These are phyloP conservation scores for Dryomyza anilis DNA, from an alignment of 2,888 invertebrate species.

Conservation along the genomic window DNA sequence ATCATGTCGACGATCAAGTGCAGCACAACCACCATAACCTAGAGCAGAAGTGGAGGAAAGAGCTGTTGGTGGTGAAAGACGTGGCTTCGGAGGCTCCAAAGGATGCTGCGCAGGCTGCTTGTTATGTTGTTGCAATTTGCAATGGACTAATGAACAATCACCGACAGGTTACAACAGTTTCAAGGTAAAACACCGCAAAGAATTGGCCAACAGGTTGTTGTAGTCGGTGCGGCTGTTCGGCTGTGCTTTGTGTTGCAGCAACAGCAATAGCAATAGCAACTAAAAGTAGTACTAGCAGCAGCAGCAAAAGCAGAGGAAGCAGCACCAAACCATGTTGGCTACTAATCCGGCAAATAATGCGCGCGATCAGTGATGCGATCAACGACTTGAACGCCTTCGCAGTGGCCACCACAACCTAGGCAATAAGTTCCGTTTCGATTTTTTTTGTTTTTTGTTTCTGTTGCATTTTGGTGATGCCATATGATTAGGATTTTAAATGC, in stretches of 20 bases:
- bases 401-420: background rate
- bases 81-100: background rate
- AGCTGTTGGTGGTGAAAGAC: too few species aligned
- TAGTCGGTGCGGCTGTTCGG: background rate
- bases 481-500: conserved; percentile 62
- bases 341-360: conserved; percentile 1
- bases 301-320: too few species aligned
- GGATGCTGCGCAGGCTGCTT: background rate
- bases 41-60: too few species aligned
- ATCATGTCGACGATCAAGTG: background rate
- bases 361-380: background rate
- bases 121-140: conserved; percentile 23
- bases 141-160: conserved; percentile 32
- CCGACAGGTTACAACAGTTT: conserved; percentile 17
- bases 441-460: background rate
- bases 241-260: too few species aligned
- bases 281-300: background rate
- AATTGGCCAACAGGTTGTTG: conserved; percentile 1
- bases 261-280: background rate
- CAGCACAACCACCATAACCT: too few species aligned
- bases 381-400: background rate
- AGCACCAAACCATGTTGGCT: background rate
- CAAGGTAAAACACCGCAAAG: conserved; percentile 9
- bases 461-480: conserved; percentile 43
- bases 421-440: background rate